Conservation (phyloP, 2,888 invertebrate species). For the Priocnemis perturbator region DNA sequence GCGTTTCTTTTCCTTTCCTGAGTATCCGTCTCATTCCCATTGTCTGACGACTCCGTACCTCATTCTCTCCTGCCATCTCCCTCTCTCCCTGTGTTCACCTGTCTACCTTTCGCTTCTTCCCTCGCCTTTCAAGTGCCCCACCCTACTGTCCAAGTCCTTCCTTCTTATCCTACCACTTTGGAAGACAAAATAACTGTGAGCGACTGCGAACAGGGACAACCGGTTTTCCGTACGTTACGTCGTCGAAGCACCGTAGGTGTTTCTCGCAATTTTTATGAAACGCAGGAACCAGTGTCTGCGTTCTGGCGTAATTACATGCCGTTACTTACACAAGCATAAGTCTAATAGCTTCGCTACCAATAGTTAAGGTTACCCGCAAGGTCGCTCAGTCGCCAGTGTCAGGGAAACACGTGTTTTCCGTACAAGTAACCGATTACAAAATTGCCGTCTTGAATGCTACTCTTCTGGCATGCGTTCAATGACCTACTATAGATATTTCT, state of each 20-base stretch:
- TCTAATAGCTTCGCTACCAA: no score
- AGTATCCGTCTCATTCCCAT: not conserved
- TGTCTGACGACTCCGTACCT: not conserved
- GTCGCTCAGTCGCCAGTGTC: no score
- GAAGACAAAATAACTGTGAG: conserved; percentile 12
- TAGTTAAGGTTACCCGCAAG: no score
- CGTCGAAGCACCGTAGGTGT: not conserved
- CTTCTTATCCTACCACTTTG: conserved; percentile 10
- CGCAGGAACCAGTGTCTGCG: not conserved
- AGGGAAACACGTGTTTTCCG: no score
- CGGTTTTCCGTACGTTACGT: conserved; percentile 17
- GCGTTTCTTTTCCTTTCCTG: no score
- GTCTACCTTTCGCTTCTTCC: not conserved
- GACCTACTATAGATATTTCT: no score
- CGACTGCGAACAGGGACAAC: conserved; percentile 30
- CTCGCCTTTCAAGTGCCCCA: not conserved
- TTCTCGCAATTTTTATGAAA: not conserved
- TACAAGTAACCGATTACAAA: no score
- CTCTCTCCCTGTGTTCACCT: not conserved
- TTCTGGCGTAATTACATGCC: not conserved
- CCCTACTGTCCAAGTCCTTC: not conserved
- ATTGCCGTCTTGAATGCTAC: no score
- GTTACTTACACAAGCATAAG: not conserved
- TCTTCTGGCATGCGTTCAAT: no score
- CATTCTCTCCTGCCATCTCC: not conserved